Evolutionary conservation across 2,113 vertebrate species (phyloP).

Genomic region (Mesitornis unicolor): DNA sequence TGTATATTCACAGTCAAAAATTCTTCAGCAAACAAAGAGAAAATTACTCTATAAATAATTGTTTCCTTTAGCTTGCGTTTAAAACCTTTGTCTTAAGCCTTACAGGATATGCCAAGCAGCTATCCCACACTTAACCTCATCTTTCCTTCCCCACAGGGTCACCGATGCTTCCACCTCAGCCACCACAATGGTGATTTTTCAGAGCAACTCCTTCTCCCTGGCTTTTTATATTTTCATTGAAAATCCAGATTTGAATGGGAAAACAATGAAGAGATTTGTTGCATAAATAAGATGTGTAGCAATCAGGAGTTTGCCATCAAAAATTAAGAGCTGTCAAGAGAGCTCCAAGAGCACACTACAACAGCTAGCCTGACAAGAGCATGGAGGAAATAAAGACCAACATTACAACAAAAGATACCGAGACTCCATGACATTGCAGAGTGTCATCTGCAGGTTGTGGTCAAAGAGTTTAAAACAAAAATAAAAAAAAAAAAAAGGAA

Average conservation of each 20-base stretch:
- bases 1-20: not conserved
- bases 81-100: not conserved
- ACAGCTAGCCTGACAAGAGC: not conserved
- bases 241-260: not conserved
- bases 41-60: not conserved
- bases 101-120: not conserved
- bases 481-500: not conserved
- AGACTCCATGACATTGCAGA: not conserved
- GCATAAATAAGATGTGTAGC: not conserved
- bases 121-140: not conserved
- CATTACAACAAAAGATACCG: not conserved
- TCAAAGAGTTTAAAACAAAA: slow-evolving; percentile 27
- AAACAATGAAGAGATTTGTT: not conserved
- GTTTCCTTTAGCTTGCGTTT: not conserved
- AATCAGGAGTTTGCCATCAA: not conserved
- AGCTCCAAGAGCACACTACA: not conserved
- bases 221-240: not conserved
- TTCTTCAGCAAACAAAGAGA: not conserved
- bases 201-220: not conserved
- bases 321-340: not conserved
- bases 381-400: not conserved
- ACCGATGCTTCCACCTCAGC: not conserved
- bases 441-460: not conserved
- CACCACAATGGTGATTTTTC: not conserved
- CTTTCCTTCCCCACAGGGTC: not conserved